phyloP scores from a whole-genome alignment of 2,888 invertebrate genomes.

The Ischnus inquisitorius region DNA sequence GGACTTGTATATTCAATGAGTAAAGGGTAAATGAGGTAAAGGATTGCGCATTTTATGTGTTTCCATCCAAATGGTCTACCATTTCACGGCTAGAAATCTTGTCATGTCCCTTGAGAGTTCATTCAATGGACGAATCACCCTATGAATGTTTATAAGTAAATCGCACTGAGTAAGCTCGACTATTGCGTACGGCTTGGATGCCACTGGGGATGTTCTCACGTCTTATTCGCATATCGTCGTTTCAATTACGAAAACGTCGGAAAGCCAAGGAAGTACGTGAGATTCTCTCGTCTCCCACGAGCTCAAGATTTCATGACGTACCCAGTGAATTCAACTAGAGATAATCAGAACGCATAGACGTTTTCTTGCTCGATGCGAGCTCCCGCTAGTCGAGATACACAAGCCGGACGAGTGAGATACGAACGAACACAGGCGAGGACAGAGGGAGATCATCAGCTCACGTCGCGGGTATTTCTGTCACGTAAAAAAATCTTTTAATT shows the following conservation, averaged over 20 bases:
- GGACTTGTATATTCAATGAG: too few species aligned
- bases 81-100: too few species aligned
- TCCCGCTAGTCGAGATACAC: background rate
- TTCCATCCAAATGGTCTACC: too few species aligned
- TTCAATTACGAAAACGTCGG: slow-evolving; percentile 48
- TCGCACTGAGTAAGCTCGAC: background rate
- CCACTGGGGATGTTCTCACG: slow-evolving; percentile 4
- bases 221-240: slow-evolving; percentile 56
- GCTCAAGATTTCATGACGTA: slow-evolving; percentile 38
- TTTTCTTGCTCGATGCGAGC: background rate
- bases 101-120: too few species aligned
- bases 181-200: background rate
- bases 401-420: slow-evolving; percentile 1
- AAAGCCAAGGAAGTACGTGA: background rate
- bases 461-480: slow-evolving; percentile 60
- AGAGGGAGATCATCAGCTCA: slow-evolving; percentile 21
- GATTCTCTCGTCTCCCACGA: slow-evolving; percentile 35
- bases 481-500: slow-evolving; percentile 74
- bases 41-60: too few species aligned
- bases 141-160: too few species aligned
- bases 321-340: slow-evolving; percentile 51
- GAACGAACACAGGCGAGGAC: slow-evolving; percentile 27
- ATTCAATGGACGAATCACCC: background rate
- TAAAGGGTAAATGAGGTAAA: too few species aligned
- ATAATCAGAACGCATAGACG: slow-evolving; percentile 48